A percentile compares a stretch with the other conserved stretches of the same genome.
Evolutionary conservation across 2,797 vertebrate genomes (phyloP).

Genomic region (Scleropages formosus): DNA sequence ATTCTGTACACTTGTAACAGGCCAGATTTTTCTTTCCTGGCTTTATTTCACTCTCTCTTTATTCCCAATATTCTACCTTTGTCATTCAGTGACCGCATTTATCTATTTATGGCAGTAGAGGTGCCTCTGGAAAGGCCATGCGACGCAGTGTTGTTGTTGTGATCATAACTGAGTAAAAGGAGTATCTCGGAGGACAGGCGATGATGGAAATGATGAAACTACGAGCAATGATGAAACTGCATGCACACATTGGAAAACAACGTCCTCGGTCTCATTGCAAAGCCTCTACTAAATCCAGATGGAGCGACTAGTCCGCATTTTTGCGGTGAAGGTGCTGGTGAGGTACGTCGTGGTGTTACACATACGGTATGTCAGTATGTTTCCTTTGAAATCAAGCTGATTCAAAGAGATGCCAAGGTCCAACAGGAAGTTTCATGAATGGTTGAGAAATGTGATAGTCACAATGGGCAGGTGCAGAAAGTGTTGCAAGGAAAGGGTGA

Average conservation of each 20-base stretch:
- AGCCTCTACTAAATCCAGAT: neutral
- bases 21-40: neutral
- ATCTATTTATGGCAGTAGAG: neutral
- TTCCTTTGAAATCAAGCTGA: slow-evolving; percentile 5
- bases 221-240: too few species aligned
- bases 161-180: neutral
- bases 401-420: neutral
- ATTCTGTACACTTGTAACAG: slow-evolving; percentile 2
- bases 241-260: too few species aligned
- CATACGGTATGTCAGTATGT: neutral
- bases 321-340: neutral
- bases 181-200: neutral
- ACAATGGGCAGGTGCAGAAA: slow-evolving; percentile 7
- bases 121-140: neutral
- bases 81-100: neutral
- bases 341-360: neutral
- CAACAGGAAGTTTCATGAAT: slow-evolving; percentile 1
- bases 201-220: too few species aligned
- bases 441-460: neutral
- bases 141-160: slow-evolving; percentile 6
- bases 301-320: too few species aligned
- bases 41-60: neutral
- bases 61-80: neutral
- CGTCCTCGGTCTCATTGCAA: neutral
- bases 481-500: neutral